Evolutionary conservation across 2,113 vertebrate species (phyloP), one percentile per base, ranked within the genome.

Genomic region (Dendrocopos noguchii): DNA sequence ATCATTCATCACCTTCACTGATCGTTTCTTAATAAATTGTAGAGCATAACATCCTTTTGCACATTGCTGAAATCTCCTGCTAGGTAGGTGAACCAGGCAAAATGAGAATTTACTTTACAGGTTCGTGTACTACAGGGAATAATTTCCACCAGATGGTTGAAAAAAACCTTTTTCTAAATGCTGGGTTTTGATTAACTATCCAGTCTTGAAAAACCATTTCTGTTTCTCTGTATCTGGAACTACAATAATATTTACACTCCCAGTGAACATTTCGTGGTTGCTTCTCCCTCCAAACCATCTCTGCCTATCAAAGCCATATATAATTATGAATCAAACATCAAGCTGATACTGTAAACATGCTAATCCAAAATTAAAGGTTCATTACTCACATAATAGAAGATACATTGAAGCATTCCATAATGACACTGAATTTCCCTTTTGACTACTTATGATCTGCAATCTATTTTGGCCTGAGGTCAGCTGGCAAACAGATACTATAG

Each of bases 391-490:
- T 91, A 96, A 97, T 20, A 95, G 93, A 68, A 93, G 28, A 82
- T 63, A 90, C n/a, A 53, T 31, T 76, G 88, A 95, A 82, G 68
- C 91, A 95, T 66, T 87, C 89, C 71, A 79, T 91, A 94, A 79
- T 82, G 85, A 92, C 90, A 88, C 21, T 71, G 84, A 94, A 95
- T 96, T 96, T 97, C 87, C 92, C 95, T 95, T 97, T 95, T 95
- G 96, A 80, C 93, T 96, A 72, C 72, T 97, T 97, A 94, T 84
- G 53, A 85, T 95, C 81, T 88, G 94, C 93, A 97, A 68, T 97
- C 91, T 97, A 63, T 94, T 97, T 97, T 97, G 94, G 95, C 97
- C 95, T 81, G 87, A 95, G 94, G 95, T 96, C 93, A 95, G 56
- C 87, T 91, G 67, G 93, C 82, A 95, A 95, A 96, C 84, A 97